Conservation (phyloP, 37 sponge, comb jelly and placozoan genomes). For the Chondrosia reniformis region DNA sequence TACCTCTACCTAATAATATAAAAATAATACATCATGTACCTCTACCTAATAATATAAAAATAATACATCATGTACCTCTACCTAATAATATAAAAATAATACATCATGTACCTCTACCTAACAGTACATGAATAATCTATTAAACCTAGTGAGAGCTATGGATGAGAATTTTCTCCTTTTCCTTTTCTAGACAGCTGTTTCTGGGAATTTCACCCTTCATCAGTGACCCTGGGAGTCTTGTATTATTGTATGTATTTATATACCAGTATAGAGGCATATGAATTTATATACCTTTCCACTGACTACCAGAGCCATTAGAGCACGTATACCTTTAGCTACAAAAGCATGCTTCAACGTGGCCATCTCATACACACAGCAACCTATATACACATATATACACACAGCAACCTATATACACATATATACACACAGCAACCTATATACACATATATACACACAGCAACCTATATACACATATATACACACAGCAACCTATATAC, state of each 20-base stretch:
- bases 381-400: slow-evolving; percentile 75
- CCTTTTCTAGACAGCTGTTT: too few species aligned
- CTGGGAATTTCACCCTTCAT: too few species aligned
- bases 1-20: too few species aligned
- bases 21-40: too few species aligned
- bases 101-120: too few species aligned
- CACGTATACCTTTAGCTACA: slow-evolving; percentile 76
- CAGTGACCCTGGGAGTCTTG: too few species aligned
- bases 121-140: too few species aligned
- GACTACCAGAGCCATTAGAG: slow-evolving; percentile 78
- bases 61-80: too few species aligned
- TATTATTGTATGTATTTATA: slow-evolving; percentile 24
- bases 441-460: not conserved
- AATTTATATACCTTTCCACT: slow-evolving; percentile 62
- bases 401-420: slow-evolving; percentile 23
- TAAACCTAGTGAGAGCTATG: too few species aligned
- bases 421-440: not conserved
- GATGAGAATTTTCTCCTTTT: too few species aligned
- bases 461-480: not conserved
- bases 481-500: not conserved
- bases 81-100: too few species aligned
- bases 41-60: too few species aligned
- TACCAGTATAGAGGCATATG: not conserved
- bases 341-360: slow-evolving; percentile 89
- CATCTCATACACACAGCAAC: slow-evolving; percentile 97